Conservation (phyloP, 2,888 invertebrate genomes). For the Cheilosia soror region DNA sequence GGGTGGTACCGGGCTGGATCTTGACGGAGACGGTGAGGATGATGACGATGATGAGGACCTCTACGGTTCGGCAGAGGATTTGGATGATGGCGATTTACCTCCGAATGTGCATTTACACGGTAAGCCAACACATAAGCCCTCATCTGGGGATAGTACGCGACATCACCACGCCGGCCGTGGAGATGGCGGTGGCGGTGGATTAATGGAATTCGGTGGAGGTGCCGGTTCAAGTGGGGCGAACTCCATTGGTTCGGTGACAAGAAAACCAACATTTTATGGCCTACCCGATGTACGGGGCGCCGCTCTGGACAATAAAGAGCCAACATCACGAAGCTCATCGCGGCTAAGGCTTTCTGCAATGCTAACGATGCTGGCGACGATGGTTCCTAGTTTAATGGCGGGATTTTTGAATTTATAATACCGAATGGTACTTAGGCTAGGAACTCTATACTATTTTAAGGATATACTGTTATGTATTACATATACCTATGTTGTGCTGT, state of each 20-base stretch:
- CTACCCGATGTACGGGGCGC: conserved; percentile 78
- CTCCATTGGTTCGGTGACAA: conserved; percentile 79
- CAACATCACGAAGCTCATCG: conserved; percentile 77
- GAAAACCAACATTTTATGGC: conserved; percentile 81
- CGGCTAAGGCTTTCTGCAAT: conserved; percentile 64
- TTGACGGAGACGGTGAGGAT: conserved; percentile 62
- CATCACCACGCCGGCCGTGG: conserved; percentile 59
- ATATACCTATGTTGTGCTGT: conserved; percentile 73
- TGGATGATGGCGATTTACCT: conserved; percentile 85
- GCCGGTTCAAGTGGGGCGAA: conserved; percentile 74
- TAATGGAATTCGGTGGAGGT: conserved; percentile 52
- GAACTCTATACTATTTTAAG: conserved; percentile 71
- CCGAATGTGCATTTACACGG: conserved; percentile 82
- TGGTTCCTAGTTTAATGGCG: conserved; percentile 80
- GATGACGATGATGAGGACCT: conserved; percentile 87
- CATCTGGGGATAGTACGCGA: conserved; percentile 73
- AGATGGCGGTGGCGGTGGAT: conserved; percentile 58
- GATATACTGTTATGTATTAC: conserved; percentile 73
- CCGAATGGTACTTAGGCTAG: conserved; percentile 73
- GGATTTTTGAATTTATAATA: conserved; percentile 79
- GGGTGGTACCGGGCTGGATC: conserved; percentile 51
- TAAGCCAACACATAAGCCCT: conserved; percentile 81
- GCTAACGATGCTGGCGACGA: conserved; percentile 75
- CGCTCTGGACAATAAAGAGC: conserved; percentile 81
- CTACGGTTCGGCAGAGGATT: conserved; percentile 89